A percentile compares a stretch with the other conserved stretches of the same genome.
These are phyloP conservation scores for Spheniscus mendiculus DNA, from an alignment of 2,113 vertebrate genomes.

Conservation along the genomic window DNA sequence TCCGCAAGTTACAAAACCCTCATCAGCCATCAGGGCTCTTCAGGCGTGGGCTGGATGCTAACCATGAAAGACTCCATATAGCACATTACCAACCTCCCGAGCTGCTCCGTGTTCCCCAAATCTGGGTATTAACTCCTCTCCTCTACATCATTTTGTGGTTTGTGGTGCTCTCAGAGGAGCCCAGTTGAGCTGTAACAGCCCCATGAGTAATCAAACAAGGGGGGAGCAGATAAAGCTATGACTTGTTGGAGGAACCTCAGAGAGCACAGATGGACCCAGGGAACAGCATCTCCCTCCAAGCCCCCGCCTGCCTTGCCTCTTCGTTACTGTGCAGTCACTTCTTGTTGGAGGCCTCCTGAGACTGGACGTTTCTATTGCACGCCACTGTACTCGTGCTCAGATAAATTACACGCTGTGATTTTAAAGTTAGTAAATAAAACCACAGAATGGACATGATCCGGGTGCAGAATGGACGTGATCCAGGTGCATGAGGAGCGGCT, in stretches of 20 bases:
- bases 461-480: too few species aligned
- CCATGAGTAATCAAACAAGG: neutral
- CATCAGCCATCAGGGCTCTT: neutral
- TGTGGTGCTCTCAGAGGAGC: neutral
- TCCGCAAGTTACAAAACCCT: neutral
- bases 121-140: neutral
- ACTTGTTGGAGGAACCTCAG: neutral
- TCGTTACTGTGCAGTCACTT: fast-evolving
- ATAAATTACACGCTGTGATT: neutral
- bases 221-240: neutral
- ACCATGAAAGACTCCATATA: neutral
- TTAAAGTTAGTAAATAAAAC: neutral
- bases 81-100: neutral
- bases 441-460: fast-evolving
- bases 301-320: neutral
- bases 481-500: too few species aligned
- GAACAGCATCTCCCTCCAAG: neutral
- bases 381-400: neutral
- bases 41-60: neutral
- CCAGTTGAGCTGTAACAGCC: neutral
- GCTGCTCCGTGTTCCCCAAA: neutral
- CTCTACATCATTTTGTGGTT: neutral
- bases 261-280: too few species aligned
- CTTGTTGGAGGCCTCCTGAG: neutral
- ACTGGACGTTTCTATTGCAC: fast-evolving